Percentiles rank a stretch among this genome's conserved stretches.
Conservation (phyloP, 2,113 vertebrate species). For the Puma concolor region DNA sequence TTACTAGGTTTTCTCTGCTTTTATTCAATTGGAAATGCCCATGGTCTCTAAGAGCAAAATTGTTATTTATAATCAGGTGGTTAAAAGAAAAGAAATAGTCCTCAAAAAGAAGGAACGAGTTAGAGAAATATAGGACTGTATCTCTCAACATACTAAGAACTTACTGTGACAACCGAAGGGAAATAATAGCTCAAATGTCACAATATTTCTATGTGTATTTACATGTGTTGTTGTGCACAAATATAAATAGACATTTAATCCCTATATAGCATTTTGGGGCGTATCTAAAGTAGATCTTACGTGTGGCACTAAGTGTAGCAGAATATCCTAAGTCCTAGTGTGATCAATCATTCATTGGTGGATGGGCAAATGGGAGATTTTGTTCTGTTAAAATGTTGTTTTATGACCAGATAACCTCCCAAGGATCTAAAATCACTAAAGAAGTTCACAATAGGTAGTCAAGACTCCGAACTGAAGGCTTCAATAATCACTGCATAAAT, state of each 20-base stretch:
- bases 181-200: background rate
- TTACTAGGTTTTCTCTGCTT: background rate
- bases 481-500: background rate
- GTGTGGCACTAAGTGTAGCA: background rate
- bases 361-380: background rate
- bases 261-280: background rate
- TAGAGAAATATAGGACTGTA: background rate
- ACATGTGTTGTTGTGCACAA: background rate
- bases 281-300: background rate
- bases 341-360: background rate
- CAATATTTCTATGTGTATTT: background rate
- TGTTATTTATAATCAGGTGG: slow-evolving; percentile 13
- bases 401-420: background rate
- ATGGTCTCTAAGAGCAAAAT: slow-evolving; percentile 20
- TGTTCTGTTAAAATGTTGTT: background rate
- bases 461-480: background rate
- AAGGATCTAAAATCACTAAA: background rate
- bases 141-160: background rate
- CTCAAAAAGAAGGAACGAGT: background rate
- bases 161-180: background rate
- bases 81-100: background rate
- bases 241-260: background rate
- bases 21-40: background rate
- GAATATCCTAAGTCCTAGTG: background rate
- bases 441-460: background rate